These are phyloP conservation scores for Zygaena filipendulae DNA, from an alignment of 2,888 invertebrate species.

Conservation along the genomic window DNA sequence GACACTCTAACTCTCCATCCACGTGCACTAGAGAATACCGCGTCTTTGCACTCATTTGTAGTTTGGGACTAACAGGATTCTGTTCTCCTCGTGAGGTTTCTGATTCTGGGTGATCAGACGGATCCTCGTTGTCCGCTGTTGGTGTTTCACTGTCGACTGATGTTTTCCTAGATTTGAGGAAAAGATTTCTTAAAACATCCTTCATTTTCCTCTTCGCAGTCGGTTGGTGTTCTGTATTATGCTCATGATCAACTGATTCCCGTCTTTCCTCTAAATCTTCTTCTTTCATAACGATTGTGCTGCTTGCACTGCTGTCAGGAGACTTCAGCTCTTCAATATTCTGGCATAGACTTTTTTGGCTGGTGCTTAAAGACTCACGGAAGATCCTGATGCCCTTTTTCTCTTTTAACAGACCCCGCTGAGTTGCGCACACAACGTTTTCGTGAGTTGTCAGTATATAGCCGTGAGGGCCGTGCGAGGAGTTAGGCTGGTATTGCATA, in stretches of 20 bases:
- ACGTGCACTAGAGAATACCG: slow-evolving; percentile 27
- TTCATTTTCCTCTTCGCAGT: slow-evolving; percentile 19
- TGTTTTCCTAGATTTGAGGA: slow-evolving; percentile 12
- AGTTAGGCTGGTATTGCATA: slow-evolving; percentile 70
- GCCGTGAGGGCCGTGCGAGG: slow-evolving; percentile 44
- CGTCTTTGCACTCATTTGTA: slow-evolving; percentile 11
- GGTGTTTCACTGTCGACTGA: not conserved
- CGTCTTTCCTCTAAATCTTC: not conserved
- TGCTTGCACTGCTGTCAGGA: not conserved
- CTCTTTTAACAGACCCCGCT: slow-evolving; percentile 18
- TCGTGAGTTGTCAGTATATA: slow-evolving; percentile 32
- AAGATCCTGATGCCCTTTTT: slow-evolving; percentile 25
- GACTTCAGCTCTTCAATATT: not conserved
- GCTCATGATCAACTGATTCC: slow-evolving; percentile 8
- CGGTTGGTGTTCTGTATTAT: slow-evolving; percentile 3
- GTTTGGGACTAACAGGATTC: too few species aligned
- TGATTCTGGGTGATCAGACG: slow-evolving; percentile 1
- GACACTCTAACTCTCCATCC: slow-evolving; percentile 33
- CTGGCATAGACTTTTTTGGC: too few species aligned
- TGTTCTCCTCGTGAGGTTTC: not conserved
- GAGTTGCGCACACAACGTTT: slow-evolving; percentile 19
- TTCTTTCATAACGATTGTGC: slow-evolving; percentile 4
- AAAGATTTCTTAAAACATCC: slow-evolving; percentile 20
- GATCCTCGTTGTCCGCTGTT: not conserved
- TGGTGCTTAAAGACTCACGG: slow-evolving; percentile 19